Conservation (phyloP, 2,113 vertebrate genomes). For the Amazona vittata region DNA sequence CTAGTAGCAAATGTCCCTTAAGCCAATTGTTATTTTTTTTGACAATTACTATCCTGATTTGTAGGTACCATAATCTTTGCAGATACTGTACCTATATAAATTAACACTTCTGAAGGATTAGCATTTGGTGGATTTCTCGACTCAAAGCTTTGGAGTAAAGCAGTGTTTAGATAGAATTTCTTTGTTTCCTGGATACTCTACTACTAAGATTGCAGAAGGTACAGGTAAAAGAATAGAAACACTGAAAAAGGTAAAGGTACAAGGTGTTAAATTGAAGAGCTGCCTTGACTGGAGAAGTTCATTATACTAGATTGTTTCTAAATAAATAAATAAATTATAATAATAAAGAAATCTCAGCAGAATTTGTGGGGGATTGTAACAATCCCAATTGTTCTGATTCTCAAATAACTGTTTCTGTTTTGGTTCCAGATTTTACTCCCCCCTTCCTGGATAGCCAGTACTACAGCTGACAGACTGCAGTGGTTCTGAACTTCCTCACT, state of each 20-base stretch:
- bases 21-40: not conserved
- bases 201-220: not conserved
- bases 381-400: not conserved
- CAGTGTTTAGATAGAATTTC: not conserved
- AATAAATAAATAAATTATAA: not conserved
- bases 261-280: not conserved
- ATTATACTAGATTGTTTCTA: not conserved
- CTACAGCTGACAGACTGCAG: not conserved
- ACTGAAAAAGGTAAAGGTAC: not conserved
- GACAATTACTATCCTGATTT: not conserved
- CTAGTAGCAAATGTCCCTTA: not conserved
- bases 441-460: not conserved
- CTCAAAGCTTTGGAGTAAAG: not conserved
- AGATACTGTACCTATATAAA: not conserved
- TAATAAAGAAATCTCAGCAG: not conserved
- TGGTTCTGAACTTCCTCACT: not conserved
- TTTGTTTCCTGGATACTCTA: not conserved
- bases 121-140: not conserved
- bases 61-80: not conserved
- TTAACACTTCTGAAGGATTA: not conserved
- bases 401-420: not conserved
- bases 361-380: not conserved
- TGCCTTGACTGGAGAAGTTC: not conserved
- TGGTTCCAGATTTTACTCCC: not conserved
- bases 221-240: not conserved